Evolutionary conservation across 1,140 invertebrate genomes (phyloP).

Genomic region (Leptoteleia sp.): DNA sequence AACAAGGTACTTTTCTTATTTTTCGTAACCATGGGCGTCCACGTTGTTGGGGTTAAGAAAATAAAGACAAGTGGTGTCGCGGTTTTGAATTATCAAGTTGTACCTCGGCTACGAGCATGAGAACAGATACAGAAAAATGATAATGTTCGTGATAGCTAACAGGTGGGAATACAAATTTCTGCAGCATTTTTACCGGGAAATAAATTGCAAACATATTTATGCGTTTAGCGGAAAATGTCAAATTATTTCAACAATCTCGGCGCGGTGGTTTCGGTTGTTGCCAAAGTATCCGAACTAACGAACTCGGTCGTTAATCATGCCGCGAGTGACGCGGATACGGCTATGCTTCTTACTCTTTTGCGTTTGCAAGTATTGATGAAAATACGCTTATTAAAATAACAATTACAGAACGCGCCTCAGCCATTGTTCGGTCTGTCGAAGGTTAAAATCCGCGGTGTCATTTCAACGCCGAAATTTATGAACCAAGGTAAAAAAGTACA

Average conservation of each 20-base stretch:
- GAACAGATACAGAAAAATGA: constrained; percentile 60
- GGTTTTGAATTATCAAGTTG: constrained; percentile 66
- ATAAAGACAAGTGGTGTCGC: constrained; percentile 63
- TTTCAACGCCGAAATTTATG: constrained; percentile 68
- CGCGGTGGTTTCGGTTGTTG: constrained; percentile 11
- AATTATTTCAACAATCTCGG: constrained; percentile 28
- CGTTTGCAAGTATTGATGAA: constrained; percentile 65
- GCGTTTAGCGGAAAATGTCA: constrained; percentile 34
- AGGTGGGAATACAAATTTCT: constrained; percentile 45
- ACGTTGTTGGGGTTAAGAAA: constrained; percentile 53
- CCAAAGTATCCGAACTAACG: constrained; percentile 48
- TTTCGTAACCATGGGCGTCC: constrained; percentile 64
- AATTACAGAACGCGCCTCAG: constrained; percentile 73
- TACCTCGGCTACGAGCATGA: constrained; percentile 44
- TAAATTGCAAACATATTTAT: constrained; percentile 28
- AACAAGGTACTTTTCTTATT: constrained; percentile 55
- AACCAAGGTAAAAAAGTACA: no score
- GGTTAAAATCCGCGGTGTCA: constrained; percentile 75
- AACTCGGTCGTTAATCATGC: constrained; percentile 72
- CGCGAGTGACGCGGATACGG: constrained; percentile 57
- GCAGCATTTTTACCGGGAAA: constrained; percentile 21
- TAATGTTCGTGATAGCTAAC: constrained; percentile 39
- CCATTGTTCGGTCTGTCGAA: constrained; percentile 73
- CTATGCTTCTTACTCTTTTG: constrained; percentile 48
- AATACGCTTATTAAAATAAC: constrained; percentile 79